phyloP scores from a whole-genome alignment of 2,113 vertebrate species.

The Planiliza haematocheilus region DNA sequence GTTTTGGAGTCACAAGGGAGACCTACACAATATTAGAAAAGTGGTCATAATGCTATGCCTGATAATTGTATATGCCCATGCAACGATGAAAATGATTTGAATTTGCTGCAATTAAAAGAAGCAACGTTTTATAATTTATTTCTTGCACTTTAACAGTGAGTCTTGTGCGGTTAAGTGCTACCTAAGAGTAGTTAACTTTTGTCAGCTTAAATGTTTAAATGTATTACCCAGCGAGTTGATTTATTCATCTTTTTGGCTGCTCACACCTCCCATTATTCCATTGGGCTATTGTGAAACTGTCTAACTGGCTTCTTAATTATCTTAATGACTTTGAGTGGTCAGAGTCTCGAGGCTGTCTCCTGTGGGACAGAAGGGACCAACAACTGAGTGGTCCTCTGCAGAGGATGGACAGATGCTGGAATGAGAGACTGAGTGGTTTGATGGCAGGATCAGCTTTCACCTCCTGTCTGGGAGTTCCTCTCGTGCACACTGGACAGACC shows the following conservation, averaged over 20 bases:
- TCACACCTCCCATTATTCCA: conserved; percentile 18
- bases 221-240: background rate
- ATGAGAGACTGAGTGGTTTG: conserved; percentile 60
- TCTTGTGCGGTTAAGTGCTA: too few species aligned
- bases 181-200: background rate
- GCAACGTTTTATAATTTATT: too few species aligned
- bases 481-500: conserved; percentile 29
- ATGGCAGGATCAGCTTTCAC: conserved; percentile 72
- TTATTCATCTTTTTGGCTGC: background rate
- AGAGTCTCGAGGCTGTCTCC: conserved; percentile 43
- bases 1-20: too few species aligned
- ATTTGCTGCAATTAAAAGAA: too few species aligned
- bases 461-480: conserved; percentile 66
- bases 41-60: too few species aligned
- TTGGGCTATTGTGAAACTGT: conserved; percentile 33
- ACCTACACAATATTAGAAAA: too few species aligned
- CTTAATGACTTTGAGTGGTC: conserved; percentile 50
- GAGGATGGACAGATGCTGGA: conserved; percentile 61
- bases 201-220: background rate
- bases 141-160: too few species aligned
- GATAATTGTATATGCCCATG: too few species aligned
- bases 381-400: conserved; percentile 47
- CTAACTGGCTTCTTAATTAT: conserved; percentile 69
- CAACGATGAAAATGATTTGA: too few species aligned
- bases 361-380: conserved; percentile 46